Base-by-base conservation (phyloP, 2,113 vertebrate genomes). In the Planiliza haematocheilus region DNA sequence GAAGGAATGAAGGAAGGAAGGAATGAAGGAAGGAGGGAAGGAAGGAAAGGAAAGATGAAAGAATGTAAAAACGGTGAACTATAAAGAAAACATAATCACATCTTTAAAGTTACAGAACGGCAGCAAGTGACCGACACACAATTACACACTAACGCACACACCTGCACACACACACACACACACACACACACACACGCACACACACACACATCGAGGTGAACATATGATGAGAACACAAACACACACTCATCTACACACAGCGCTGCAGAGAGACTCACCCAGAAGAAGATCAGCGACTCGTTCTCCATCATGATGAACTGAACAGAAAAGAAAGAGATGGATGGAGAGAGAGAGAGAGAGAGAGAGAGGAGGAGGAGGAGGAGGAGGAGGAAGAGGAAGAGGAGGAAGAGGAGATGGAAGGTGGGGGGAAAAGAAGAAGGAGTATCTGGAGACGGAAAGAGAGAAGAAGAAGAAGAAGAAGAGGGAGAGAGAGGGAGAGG, bases 231-330 rank as follows among this genome's bases (percentile, higher is more conserved):
- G 73, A 66, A 73, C 41, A 66, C 59, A 62, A 57, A 62, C 34
- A 74, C 20, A 61, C 48, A 61, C 57, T 68, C 60, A 74, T 51
- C 62, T 7, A 63, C 12, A 69, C 4, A 67, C 3, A 30, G 34
- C 24, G 49, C 50, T 81, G 74, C 77, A 81, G 64, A 70, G 56
- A 64, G 84, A 90, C 89, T 91, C 83, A 91, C 90, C 90, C 89
- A 30, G 24, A 30, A 77, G 81, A 81, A 83, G 81, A 82, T 80
- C 83, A 79, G 51, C 72, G 81, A 79, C 83, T 88, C 69, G 70
- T 85, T 85, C 77, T 90, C 81, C 90, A 90, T 89, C 81, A 83
- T 86, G 77, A 79, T 73, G 43, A 86, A 87, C 74, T 83, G 79
- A 86, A 84, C 70, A 74, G 49, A 75, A 75, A 78, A 65, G 43